A percentile compares a stretch with the other conserved stretches of the same genome.
Conservation (phyloP, 2,888 invertebrate genomes). For the Ligdia adustata region DNA sequence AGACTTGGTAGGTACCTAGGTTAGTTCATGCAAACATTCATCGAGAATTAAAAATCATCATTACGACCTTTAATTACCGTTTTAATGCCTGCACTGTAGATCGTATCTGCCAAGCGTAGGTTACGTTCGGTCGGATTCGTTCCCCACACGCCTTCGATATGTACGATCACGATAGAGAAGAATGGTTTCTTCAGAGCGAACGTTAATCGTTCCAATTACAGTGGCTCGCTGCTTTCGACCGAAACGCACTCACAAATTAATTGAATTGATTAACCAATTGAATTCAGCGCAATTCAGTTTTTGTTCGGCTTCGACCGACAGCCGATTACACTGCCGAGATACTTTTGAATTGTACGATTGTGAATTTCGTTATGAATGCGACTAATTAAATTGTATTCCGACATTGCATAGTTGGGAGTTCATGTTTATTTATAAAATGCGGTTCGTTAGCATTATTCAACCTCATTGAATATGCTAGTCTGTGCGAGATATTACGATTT, state of each 20-base stretch:
- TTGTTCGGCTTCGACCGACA: conserved; percentile 50
- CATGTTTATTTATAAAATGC: conserved; percentile 1
- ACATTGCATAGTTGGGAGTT: conserved; percentile 4
- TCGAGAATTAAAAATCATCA: conserved; percentile 21
- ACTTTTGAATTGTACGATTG: conserved; percentile 8
- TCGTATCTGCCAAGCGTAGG: conserved; percentile 56
- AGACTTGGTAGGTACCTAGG: conserved; percentile 1
- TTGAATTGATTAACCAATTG: conserved; percentile 80
- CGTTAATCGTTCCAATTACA: conserved; percentile 78
- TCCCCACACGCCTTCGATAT: conserved; percentile 62
- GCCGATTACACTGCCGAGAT: conserved; percentile 36
- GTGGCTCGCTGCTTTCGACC: conserved; percentile 46
- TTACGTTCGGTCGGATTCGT: conserved; percentile 54
- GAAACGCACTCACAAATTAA: conserved; percentile 72
- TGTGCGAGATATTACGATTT: background rate
- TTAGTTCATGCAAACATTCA: conserved; percentile 1
- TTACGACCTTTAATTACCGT: conserved; percentile 27
- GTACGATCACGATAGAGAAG: conserved; percentile 65
- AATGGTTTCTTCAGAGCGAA: conserved; percentile 61
- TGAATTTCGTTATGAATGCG: conserved; percentile 22
- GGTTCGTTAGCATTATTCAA: background rate
- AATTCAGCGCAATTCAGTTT: conserved; percentile 67
- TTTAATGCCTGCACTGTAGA: conserved; percentile 40
- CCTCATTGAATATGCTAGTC: background rate
- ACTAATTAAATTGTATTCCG: conserved; percentile 16